Base-by-base conservation (phyloP, 2,113 vertebrate genomes). In the Nyctibius bracteatus region DNA sequence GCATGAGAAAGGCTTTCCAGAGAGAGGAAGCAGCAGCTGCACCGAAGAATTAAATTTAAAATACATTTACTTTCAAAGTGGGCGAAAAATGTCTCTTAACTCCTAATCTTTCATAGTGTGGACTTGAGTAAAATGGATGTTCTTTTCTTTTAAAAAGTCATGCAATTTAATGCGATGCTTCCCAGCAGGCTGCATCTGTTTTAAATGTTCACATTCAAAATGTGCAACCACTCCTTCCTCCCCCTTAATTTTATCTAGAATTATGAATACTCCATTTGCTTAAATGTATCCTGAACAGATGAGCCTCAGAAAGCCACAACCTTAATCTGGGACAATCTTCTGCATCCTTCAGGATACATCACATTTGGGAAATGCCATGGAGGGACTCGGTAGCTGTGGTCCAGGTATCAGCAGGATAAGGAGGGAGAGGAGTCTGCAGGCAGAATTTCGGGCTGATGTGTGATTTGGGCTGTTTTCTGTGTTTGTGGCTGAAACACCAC, bases 11-110 rank as follows among this genome's bases (percentile, higher is more conserved):
- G 58, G 66, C 68, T 84, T 94, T 96, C 77, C 81, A 86, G 54
- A 81, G 92, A 88, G 10, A 92, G n/a, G 65, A 96, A 94, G 86
- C 17, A 2, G 77, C 96, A 97, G 91, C 88, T 95, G 91, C 86
- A 87, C 31, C 8, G 2, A 89, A 96, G 73, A 94, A 96, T 81
- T 87, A 86, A 61, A 92, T 93, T 92, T 88, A 94, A 96, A 93
- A 84, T 72, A 79, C 75, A 88, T 90, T 96, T 93, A 83, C 75
- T 97, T 95, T 88, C 86, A 72, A 96, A 97, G 72, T 72, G 82
- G 73, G 72, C 0, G 4, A 94, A 83, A 92, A 96, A 68, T 5
- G 67, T 88, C 80, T 96, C 88, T 88, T 88, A 92, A 93, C 82
- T 96, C 78, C 61, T 88, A 67, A 91, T 92, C 72, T 79, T 92